phyloP scores from a whole-genome alignment of 2,113 vertebrate species.

The Podocnemis expansa region DNA sequence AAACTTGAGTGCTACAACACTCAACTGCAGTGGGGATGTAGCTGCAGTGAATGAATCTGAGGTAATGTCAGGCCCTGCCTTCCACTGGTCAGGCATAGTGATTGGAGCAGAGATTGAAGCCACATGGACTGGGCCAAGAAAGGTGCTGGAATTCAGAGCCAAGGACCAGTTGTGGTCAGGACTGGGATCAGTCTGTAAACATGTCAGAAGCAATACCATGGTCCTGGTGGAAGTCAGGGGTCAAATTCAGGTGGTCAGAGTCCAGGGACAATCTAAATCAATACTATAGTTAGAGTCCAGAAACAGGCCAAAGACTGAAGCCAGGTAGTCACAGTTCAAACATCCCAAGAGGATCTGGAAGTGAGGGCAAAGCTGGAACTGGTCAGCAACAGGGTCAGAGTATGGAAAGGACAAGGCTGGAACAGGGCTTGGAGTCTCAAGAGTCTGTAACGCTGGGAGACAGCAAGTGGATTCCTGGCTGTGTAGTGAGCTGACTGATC shows the following conservation, averaged over 20 bases:
- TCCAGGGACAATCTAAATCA: not conserved
- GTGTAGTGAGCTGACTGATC: not conserved
- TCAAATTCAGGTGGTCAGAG: not conserved
- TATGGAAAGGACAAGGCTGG: not conserved
- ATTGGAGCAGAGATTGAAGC: not conserved
- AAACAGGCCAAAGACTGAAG: not conserved
- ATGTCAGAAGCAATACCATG: not conserved
- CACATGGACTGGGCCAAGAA: not conserved
- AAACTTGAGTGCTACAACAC: not conserved
- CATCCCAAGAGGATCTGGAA: not conserved
- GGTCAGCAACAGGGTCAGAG: not conserved
- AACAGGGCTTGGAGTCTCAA: not conserved
- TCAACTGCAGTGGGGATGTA: not conserved
- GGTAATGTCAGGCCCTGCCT: not conserved
- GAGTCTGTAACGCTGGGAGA: not conserved
- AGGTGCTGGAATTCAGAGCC: not conserved
- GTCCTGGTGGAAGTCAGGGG: not conserved
- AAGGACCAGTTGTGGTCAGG: not conserved
- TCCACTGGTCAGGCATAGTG: not conserved
- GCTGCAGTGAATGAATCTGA: not conserved
- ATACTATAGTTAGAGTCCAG: not conserved
- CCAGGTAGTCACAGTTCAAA: not conserved
- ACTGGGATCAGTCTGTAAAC: not conserved
- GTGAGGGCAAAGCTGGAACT: not conserved
- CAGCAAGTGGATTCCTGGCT: not conserved